phyloP scores from a whole-genome alignment of 2,113 vertebrate genomes.

The Vidua chalybeata region DNA sequence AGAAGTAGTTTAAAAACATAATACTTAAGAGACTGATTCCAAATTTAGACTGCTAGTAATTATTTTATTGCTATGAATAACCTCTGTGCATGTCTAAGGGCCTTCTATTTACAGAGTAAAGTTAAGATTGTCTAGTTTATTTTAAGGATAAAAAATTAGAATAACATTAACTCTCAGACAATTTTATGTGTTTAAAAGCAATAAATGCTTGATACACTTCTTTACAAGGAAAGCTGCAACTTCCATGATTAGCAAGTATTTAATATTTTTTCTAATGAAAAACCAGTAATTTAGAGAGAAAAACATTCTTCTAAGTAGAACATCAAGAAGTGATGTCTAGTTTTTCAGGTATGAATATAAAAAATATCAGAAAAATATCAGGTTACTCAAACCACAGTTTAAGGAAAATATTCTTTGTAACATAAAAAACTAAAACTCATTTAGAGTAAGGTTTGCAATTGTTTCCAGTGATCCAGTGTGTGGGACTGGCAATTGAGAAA shows the following conservation, averaged over 20 bases:
- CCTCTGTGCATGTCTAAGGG: not conserved
- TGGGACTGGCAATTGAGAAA: not conserved
- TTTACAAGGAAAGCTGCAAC: not conserved
- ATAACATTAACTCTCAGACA: constrained; percentile 8
- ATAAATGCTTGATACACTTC: not conserved
- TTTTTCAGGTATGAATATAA: not conserved
- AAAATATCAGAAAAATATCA: not conserved
- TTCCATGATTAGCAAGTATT: not conserved
- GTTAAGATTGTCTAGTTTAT: constrained; percentile 31
- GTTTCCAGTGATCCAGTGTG: not conserved
- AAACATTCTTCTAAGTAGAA: not conserved
- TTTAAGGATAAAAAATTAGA: constrained; percentile 51
- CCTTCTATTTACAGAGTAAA: constrained; percentile 44
- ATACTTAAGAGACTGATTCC: not conserved
- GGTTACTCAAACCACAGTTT: not conserved
- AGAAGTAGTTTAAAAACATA: constrained; percentile 27
- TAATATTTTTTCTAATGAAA: not conserved
- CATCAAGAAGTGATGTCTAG: not conserved
- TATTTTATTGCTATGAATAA: constrained; percentile 31
- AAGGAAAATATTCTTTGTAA: not conserved
- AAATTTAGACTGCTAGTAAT: not conserved
- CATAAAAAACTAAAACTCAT: not conserved
- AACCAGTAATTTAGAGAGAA: not conserved
- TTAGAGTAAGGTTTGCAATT: not conserved
- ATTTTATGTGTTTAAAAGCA: not conserved